These are phyloP conservation scores for Drosophila aldrichi DNA, from an alignment of 2,888 invertebrate genomes.

Conservation along the genomic window DNA sequence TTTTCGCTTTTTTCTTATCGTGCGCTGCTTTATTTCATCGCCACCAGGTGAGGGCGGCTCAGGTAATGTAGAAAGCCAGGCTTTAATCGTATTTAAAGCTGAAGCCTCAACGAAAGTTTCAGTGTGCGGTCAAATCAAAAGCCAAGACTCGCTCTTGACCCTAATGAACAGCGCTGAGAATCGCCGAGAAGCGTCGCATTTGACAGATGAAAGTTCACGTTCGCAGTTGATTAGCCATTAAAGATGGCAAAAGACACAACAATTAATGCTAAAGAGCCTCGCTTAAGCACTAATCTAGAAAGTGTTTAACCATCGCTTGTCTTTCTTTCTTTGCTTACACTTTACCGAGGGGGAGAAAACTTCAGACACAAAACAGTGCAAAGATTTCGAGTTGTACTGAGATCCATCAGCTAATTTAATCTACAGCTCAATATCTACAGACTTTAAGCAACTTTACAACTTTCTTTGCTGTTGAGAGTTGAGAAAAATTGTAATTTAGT, in stretches of 20 bases:
- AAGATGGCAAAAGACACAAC: constrained; percentile 22
- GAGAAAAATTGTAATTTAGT: background rate
- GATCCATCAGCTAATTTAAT: background rate
- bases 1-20: constrained; percentile 4
- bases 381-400: background rate
- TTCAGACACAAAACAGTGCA: background rate
- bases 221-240: constrained; percentile 49
- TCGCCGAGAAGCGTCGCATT: constrained; percentile 26
- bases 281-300: constrained; percentile 21
- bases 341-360: background rate
- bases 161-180: constrained; percentile 57
- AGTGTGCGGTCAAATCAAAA: constrained; percentile 21
- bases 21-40: background rate
- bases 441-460: background rate
- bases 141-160: constrained; percentile 44
- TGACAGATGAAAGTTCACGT: constrained; percentile 59
- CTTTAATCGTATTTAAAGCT: constrained; percentile 29
- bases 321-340: background rate
- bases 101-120: constrained; percentile 45
- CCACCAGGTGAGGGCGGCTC: constrained; percentile 5
- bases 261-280: constrained; percentile 25
- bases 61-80: constrained; percentile 33
- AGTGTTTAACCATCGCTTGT: constrained; percentile 5
- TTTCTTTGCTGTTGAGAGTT: background rate
- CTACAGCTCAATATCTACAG: constrained; percentile 2